Percentiles rank a stretch among this genome's conserved stretches.
These are phyloP conservation scores for Microctenopoma stevenorrisi DNA, from an alignment of 2,797 vertebrate species.

Conservation along the genomic window DNA sequence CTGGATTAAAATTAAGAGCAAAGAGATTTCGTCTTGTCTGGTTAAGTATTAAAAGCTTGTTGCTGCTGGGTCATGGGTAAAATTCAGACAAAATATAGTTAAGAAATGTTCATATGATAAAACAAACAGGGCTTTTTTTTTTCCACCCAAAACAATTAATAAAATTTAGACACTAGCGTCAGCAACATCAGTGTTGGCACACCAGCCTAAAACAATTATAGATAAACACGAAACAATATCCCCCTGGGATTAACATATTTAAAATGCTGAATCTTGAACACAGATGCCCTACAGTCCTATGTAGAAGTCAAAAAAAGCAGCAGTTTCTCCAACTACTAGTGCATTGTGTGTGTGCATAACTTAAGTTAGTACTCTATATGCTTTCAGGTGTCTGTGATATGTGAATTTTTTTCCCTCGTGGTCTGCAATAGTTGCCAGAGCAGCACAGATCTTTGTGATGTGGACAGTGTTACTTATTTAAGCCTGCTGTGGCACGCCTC, in stretches of 20 bases:
- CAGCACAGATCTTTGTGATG: constrained; percentile 67
- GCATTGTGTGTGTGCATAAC: not conserved
- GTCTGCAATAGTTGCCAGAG: constrained; percentile 49
- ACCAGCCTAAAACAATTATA: not conserved
- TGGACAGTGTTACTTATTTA: constrained; percentile 68
- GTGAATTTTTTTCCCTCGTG: not conserved
- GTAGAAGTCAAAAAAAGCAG: not conserved
- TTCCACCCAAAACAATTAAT: not conserved
- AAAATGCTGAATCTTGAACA: too few relatives aligned
- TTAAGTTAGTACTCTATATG: not conserved
- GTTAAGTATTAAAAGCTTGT: not conserved
- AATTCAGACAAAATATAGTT: not conserved
- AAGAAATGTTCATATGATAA: not conserved
- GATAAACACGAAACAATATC: too few relatives aligned
- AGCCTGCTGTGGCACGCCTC: constrained; percentile 46
- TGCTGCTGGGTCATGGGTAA: not conserved
- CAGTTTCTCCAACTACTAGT: not conserved
- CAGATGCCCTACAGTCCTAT: not conserved
- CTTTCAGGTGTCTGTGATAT: constrained; percentile 8
- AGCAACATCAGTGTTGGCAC: not conserved
- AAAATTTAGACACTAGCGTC: not conserved
- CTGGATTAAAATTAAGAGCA: too few relatives aligned
- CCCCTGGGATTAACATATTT: too few relatives aligned
- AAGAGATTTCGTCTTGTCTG: too few relatives aligned
- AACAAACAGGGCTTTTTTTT: not conserved